Base-by-base conservation (phyloP, 1,140 invertebrate species). In the Drosophila takahashii region DNA sequence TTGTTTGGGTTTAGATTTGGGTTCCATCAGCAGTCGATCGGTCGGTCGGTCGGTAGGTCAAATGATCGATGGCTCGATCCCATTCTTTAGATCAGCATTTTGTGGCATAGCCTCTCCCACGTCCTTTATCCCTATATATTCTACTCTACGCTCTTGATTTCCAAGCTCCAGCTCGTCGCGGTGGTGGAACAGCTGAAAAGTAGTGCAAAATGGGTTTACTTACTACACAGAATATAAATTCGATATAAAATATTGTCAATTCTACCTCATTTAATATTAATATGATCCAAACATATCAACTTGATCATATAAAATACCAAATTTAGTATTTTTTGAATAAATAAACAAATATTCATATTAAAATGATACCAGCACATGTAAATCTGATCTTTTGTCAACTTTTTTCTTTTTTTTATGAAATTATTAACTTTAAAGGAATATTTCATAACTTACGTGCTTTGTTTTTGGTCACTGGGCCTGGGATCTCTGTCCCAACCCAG, bases 41-140 rank as follows among this genome's bases (percentile, higher is more conserved):
- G 42, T 65, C 59, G 60, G 51, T 77, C 61, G 72, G 62, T 77
- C 61, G 85, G 72, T 83, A 87, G 76, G 76, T 81, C 69, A 75
- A 70, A 53, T 67, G 48, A 89, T 84, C 84, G 83, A 78, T 77
- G 32, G 5, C 57, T 72, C 57, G 61, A 79, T 77, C 77, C 74
- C 52, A 58, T 37, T 27, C 16, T 57, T 26, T 29, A 52, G 26
- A 39, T 52, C 7, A 41, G 53, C 32, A 50, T n/a, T 22, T 34
- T 65, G 15, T 51, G 52, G 37, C 34, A 58, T 72, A 87, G 84
- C 84, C 76, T 77, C 84, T 77, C 77, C 69, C 48, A 18, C 16
- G 22, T 52, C 18, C 37, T 13, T 18, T 51, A 29, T 29, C 45
- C 32, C n/a, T 32, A 27, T 36, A 51, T 7, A 10, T 18, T 32